Conservation (phyloP, 2,113 vertebrate genomes). For the Prunella fulvescens region DNA sequence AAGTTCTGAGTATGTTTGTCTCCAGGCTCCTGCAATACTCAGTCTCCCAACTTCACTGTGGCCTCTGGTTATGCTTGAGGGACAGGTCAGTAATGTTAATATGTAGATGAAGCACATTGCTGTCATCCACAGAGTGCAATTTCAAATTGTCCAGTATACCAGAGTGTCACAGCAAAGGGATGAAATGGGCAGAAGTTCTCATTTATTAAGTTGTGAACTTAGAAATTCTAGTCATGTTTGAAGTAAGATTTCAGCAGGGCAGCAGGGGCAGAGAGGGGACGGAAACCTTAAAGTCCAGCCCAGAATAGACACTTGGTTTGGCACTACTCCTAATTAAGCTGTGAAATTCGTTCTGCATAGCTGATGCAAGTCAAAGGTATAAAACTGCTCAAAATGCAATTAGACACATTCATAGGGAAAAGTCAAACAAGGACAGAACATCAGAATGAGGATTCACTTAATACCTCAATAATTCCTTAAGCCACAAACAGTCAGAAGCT, state of each 20-base stretch:
- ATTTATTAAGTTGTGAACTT: not conserved
- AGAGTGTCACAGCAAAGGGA: not conserved
- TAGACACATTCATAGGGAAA: not conserved
- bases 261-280: accelerated
- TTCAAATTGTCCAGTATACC: not conserved
- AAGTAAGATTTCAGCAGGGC: not conserved
- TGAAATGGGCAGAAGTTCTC: not conserved
- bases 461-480: not conserved
- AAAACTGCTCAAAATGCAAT: not conserved
- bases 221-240: not conserved
- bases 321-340: not conserved
- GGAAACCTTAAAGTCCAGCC: not conserved
- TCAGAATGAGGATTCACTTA: not conserved
- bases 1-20: not conserved
- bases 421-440: not conserved
- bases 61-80: not conserved
- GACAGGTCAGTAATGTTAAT: not conserved
- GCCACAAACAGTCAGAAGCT: not conserved
- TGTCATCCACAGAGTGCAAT: not conserved
- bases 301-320: not conserved
- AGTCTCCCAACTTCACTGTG: not conserved
- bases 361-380: not conserved
- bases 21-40: not conserved
- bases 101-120: not conserved
- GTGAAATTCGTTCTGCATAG: accelerated